Evolutionary conservation across 2,888 invertebrate species (phyloP).

Genomic region (Drosophila aldrichi): DNA sequence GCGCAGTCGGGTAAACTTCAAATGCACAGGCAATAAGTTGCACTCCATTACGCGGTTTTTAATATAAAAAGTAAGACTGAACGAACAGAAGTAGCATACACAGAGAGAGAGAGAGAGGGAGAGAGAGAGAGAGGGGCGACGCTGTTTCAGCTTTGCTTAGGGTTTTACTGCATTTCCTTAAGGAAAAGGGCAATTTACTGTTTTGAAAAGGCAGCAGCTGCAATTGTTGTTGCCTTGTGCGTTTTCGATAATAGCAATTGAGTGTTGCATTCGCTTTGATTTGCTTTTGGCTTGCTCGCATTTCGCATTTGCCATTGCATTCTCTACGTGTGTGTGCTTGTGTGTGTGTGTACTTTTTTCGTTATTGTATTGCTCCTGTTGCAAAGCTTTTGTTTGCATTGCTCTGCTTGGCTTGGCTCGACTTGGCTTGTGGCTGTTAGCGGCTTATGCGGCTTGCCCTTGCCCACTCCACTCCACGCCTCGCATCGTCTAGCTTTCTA

Average conservation of each 20-base stretch:
- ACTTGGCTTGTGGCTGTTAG: slow-evolving; percentile 63
- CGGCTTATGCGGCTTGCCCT: slow-evolving; percentile 68
- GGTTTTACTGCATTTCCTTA: slow-evolving; percentile 41
- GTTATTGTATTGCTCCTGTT: slow-evolving; percentile 52
- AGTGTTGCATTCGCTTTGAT: slow-evolving; percentile 81
- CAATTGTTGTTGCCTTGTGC: slow-evolving; percentile 35
- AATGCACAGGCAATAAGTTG: slow-evolving; percentile 74
- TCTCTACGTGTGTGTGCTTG: slow-evolving; percentile 21
- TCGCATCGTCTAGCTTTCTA: slow-evolving; percentile 21
- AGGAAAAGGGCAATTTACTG: slow-evolving; percentile 59
- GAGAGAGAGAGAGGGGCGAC: not conserved
- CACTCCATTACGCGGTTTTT: slow-evolving; percentile 76
- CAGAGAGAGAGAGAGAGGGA: not conserved
- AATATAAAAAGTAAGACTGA: slow-evolving; percentile 45
- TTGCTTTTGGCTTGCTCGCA: slow-evolving; percentile 55
- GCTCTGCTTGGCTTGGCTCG: slow-evolving; percentile 3
- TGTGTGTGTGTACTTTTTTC: slow-evolving; percentile 16
- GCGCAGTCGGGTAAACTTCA: slow-evolving; percentile 9
- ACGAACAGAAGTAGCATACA: no score
- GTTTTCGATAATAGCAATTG: slow-evolving; percentile 77
- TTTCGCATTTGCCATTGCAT: slow-evolving; percentile 51
- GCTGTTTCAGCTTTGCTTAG: slow-evolving; percentile 4
- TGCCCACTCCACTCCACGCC: not conserved
- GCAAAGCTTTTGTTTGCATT: slow-evolving; percentile 76
- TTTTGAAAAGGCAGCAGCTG: slow-evolving; percentile 48